phyloP scores from a whole-genome alignment of 2,888 invertebrate species.

The Glaucopsyche alexis region DNA sequence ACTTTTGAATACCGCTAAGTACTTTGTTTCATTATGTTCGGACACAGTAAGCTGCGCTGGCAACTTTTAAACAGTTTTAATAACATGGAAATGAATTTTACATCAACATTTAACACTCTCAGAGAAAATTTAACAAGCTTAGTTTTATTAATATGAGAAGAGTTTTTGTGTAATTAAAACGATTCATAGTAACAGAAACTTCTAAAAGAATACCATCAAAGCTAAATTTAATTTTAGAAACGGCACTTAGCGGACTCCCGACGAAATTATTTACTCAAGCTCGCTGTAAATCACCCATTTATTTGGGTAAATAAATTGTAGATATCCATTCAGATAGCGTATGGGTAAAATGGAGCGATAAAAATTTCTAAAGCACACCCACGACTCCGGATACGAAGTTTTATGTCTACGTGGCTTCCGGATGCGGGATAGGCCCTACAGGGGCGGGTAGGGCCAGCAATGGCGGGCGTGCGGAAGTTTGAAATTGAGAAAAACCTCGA shows the following conservation, averaged over 20 bases:
- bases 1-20: constrained; percentile 17
- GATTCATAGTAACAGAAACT: not conserved
- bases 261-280: too few species aligned
- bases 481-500: constrained; percentile 14
- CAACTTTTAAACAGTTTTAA: constrained; percentile 17
- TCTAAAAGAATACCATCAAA: not conserved
- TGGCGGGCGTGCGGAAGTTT: not conserved
- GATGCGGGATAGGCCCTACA: not conserved
- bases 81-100: not conserved
- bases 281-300: not conserved
- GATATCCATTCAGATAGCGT: constrained; percentile 12
- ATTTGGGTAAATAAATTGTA: not conserved
- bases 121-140: not conserved
- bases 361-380: constrained; percentile 25
- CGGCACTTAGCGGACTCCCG: too few species aligned
- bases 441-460: too few species aligned
- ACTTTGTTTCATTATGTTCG: constrained; percentile 7
- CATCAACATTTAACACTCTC: not conserved
- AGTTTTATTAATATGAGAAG: not conserved
- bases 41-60: not conserved
- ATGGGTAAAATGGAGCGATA: constrained; percentile 17
- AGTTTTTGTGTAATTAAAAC: not conserved
- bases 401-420: constrained; percentile 31
- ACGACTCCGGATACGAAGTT: constrained; percentile 25
- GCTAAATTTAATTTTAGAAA: not conserved